phyloP scores from a whole-genome alignment of 2,888 invertebrate genomes.

The Ennomos erosarius region DNA sequence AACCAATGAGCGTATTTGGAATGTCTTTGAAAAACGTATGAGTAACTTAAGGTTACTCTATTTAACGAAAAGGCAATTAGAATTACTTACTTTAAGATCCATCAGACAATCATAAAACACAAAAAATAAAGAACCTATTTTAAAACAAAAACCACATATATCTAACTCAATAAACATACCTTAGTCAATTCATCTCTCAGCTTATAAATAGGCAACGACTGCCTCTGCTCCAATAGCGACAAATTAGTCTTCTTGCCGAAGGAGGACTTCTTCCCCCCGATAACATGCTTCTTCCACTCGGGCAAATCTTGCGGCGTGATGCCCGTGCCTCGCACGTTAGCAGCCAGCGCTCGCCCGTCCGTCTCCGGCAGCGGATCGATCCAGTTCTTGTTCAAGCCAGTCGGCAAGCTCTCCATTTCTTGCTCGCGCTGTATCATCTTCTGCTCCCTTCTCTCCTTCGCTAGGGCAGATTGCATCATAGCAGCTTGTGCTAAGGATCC shows the following conservation, averaged over 20 bases:
- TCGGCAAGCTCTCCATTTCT: constrained; percentile 94
- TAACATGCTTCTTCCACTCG: constrained; percentile 99
- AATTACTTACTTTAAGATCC: too few species aligned
- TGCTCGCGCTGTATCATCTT: constrained; percentile 98
- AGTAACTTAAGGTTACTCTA: too few species aligned
- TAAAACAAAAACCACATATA: not conserved
- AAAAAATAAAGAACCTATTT: not conserved
- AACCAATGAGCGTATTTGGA: too few species aligned
- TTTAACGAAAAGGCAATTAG: too few species aligned
- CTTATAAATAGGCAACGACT: constrained; percentile 98
- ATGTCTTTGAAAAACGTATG: too few species aligned
- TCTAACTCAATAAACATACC: constrained; percentile 67
- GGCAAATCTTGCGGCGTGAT: constrained; percentile 95
- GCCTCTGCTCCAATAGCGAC: constrained; percentile 97
- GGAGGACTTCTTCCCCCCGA: constrained; percentile 98
- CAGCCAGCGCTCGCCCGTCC: constrained; percentile 89
- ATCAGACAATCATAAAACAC: too few species aligned
- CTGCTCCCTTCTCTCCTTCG: constrained; percentile 98
- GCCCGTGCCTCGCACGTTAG: constrained; percentile 94
- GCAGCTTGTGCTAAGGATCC: constrained; percentile 99
- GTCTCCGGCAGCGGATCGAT: constrained; percentile 97
- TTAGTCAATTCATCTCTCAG: constrained; percentile 97
- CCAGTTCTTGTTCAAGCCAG: constrained; percentile 94
- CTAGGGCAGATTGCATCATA: constrained; percentile 99
- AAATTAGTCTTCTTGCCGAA: constrained; percentile 99